phyloP scores from a whole-genome alignment of 1,140 invertebrate genomes.

The Scaptomyza montana region DNA sequence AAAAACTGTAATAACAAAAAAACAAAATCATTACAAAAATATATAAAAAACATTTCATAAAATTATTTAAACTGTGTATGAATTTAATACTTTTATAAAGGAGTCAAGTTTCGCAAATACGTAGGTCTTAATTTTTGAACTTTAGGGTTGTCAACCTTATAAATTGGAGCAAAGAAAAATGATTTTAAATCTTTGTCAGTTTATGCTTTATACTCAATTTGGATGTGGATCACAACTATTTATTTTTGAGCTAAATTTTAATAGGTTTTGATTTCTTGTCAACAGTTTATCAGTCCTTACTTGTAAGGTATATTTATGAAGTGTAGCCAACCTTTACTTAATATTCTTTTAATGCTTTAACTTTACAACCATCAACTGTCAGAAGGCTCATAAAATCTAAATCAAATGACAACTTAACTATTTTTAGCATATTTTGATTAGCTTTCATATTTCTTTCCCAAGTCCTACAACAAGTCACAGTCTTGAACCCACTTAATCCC shows the following conservation, averaged over 20 bases:
- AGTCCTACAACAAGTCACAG: background rate
- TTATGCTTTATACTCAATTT: too few relatives aligned
- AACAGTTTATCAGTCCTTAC: too few relatives aligned
- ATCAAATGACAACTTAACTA: background rate
- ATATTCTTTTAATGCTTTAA: too few relatives aligned
- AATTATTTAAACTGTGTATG: constrained; percentile 54
- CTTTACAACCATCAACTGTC: background rate
- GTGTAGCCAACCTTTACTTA: too few relatives aligned
- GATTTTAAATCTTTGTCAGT: too few relatives aligned
- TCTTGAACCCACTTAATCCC: background rate
- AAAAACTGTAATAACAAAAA: constrained; percentile 55
- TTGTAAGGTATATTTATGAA: too few relatives aligned
- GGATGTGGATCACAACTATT: too few relatives aligned
- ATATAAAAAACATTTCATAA: constrained; percentile 58
- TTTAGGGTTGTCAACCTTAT: too few relatives aligned
- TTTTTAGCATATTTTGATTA: background rate
- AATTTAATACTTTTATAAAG: constrained; percentile 53
- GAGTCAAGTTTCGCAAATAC: constrained; percentile 27
- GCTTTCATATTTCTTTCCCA: background rate
- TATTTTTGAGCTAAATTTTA: too few relatives aligned
- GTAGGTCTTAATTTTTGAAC: too few relatives aligned
- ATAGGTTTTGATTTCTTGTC: too few relatives aligned
- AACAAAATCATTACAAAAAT: constrained; percentile 46
- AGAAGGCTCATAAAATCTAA: background rate
- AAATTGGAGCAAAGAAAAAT: too few relatives aligned